These are phyloP conservation scores for Hetaerina titia DNA, from an alignment of 2,888 invertebrate species.

Conservation along the genomic window DNA sequence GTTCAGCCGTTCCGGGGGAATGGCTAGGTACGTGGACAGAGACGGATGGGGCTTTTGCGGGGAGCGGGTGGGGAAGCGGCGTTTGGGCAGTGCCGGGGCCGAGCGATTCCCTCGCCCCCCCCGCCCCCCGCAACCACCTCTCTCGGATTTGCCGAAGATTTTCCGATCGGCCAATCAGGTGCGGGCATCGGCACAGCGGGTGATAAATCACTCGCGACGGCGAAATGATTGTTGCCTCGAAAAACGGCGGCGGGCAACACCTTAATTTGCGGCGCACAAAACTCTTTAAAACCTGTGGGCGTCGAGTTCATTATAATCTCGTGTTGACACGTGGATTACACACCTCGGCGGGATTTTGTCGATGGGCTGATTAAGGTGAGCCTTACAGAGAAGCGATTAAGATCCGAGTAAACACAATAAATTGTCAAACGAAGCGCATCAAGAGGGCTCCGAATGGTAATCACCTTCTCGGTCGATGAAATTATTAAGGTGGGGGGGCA, in stretches of 20 bases:
- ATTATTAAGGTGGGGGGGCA: neutral
- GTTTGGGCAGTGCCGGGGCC: neutral
- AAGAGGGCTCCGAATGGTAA: neutral
- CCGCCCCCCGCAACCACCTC: neutral
- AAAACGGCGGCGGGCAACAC: neutral
- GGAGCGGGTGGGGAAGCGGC: neutral
- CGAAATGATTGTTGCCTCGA: neutral
- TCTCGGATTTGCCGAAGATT: slow-evolving; percentile 12
- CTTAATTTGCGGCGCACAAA: neutral
- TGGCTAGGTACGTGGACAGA: slow-evolving; percentile 16
- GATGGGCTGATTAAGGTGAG: neutral
- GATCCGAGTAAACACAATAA: slow-evolving; percentile 1
- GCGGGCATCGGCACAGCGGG: neutral
- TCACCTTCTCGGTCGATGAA: neutral
- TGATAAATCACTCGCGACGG: neutral
- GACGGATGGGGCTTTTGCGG: neutral
- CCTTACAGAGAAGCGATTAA: neutral
- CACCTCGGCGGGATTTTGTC: neutral
- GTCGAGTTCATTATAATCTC: slow-evolving; percentile 10
- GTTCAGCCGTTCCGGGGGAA: neutral
- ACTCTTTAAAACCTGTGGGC: neutral
- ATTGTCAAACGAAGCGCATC: neutral
- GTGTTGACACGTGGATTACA: slow-evolving; percentile 25
- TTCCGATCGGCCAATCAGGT: neutral
- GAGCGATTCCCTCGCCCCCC: neutral